These are phyloP conservation scores for Eueides isabella DNA, from an alignment of 1,140 invertebrate genomes.

Conservation along the genomic window DNA sequence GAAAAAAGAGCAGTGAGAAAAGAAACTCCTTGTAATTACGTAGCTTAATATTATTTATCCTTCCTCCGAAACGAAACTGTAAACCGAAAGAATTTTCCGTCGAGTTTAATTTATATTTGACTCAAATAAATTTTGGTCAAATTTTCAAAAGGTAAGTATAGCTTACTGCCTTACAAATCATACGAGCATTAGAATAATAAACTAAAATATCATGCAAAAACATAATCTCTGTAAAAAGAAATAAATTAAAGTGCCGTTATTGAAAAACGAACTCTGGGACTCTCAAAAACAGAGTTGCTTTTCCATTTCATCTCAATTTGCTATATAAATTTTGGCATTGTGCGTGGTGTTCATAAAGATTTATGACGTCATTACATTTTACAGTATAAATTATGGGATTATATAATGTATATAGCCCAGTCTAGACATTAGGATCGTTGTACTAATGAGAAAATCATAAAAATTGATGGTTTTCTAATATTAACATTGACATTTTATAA, in stretches of 20 bases:
- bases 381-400: not conserved
- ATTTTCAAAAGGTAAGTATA: no score
- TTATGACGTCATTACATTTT: not conserved
- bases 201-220: not conserved
- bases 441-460: not conserved
- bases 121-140: no score
- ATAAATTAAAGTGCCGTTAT: not conserved
- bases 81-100: no score
- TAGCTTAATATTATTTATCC: no score
- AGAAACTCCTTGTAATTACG: no score
- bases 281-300: not conserved
- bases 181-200: no score
- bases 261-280: not conserved
- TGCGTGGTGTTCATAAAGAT: not conserved
- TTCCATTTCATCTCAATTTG: not conserved
- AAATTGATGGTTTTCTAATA: not conserved
- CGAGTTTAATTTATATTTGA: no score
- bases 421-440: conserved; percentile 1
- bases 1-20: no score
- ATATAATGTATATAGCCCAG: not conserved
- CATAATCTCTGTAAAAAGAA: not conserved
- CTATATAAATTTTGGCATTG: not conserved
- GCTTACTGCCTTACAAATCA: no score
- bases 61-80: no score
- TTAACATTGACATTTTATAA: not conserved